Conservation (phyloP, 23 tunicate genomes). For the Halocynthia roretzi region DNA sequence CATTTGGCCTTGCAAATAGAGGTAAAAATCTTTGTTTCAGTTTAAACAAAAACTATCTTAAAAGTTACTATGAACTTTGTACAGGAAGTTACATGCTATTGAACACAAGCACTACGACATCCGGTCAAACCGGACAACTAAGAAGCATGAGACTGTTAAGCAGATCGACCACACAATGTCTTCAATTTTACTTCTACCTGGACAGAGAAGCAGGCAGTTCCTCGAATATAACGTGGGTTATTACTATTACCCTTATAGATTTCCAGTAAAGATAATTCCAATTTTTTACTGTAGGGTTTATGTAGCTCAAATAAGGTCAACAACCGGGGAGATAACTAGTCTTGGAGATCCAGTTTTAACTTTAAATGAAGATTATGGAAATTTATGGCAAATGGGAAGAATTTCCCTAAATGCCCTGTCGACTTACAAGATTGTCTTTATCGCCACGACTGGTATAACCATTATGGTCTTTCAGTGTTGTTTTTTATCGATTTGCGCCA, state of each 20-base stretch:
- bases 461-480: too few relatives aligned
- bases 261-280: too few relatives aligned
- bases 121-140: conserved; percentile 16
- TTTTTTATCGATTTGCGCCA: too few relatives aligned
- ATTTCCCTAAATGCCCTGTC: conserved; percentile 34
- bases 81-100: conserved; percentile 70
- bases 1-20: conserved; percentile 23
- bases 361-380: conserved; percentile 38
- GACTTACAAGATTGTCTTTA: conserved; percentile 46
- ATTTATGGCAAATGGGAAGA: conserved; percentile 48
- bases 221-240: conserved; percentile 26
- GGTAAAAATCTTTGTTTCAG: conserved; percentile 2
- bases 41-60: too few relatives aligned
- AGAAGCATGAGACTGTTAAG: conserved; percentile 50
- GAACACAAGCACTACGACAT: conserved; percentile 16
- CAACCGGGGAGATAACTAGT: conserved; percentile 35
- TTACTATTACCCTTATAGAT: too few relatives aligned
- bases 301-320: conserved; percentile 31
- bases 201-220: conserved; percentile 41
- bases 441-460: too few relatives aligned
- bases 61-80: too few relatives aligned
- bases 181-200: conserved; percentile 59
- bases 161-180: conserved; percentile 33
- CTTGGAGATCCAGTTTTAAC: conserved; percentile 7
- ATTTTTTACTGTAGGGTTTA: conserved; percentile 18